phyloP scores from a whole-genome alignment of 1,140 invertebrate genomes.

The Drosophila simulans region DNA sequence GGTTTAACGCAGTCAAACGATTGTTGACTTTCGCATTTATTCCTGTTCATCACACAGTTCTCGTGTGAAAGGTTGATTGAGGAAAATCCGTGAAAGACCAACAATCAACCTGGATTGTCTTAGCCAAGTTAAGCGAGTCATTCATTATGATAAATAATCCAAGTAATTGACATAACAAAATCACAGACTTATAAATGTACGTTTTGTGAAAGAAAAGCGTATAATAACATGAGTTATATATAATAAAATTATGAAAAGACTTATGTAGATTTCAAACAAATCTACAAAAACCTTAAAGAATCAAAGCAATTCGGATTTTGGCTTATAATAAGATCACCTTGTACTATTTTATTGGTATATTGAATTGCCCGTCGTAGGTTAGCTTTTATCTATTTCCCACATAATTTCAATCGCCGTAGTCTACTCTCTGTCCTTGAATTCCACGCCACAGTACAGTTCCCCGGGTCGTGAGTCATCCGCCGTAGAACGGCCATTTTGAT shows the following conservation, averaged over 20 bases:
- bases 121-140: not conserved
- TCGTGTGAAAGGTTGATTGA: conserved; percentile 45
- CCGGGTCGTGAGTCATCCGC: conserved; percentile 40
- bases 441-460: conserved; percentile 9
- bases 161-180: no score
- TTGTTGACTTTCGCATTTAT: conserved; percentile 69
- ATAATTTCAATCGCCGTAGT: conserved; percentile 4
- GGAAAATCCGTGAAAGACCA: conserved; percentile 13
- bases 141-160: not conserved
- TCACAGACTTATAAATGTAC: no score
- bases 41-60: conserved; percentile 23
- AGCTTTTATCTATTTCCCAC: not conserved
- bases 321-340: not conserved
- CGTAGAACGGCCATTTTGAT: conserved; percentile 56
- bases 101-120: conserved; percentile 26
- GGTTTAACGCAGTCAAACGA: conserved; percentile 51
- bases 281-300: no score
- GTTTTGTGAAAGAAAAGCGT: no score
- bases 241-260: no score
- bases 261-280: no score
- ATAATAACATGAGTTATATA: no score
- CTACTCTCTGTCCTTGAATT: conserved; percentile 29
- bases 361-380: no score
- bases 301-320: not conserved
- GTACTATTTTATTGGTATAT: not conserved